Evolutionary conservation across 2,888 invertebrate species (phyloP).

Genomic region (Ganaspis brasiliensis): DNA sequence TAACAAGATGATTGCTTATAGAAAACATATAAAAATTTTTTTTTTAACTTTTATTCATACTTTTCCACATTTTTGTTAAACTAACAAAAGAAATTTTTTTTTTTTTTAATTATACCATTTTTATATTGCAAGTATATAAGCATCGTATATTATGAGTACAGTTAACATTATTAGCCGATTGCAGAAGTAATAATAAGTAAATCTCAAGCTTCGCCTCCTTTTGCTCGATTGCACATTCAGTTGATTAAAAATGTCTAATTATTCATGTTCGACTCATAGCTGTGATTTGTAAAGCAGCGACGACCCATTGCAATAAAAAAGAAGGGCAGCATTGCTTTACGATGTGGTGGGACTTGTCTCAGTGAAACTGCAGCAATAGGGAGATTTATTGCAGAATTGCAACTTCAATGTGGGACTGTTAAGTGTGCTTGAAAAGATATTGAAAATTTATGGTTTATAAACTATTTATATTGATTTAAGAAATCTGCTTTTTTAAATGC

Average conservation of each 20-base stretch:
- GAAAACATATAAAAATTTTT: too few species aligned
- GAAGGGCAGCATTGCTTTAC: background rate
- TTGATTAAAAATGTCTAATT: conserved; percentile 32
- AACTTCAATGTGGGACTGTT: background rate
- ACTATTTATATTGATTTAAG: conserved; percentile 13
- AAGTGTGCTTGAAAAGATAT: background rate
- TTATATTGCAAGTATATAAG: too few species aligned
- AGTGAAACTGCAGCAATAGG: background rate
- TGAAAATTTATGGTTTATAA: conserved; percentile 17
- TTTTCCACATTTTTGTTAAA: too few species aligned
- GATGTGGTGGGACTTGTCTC: background rate
- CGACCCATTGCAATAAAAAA: conserved; percentile 1
- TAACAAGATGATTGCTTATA: too few species aligned
- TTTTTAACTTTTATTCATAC: too few species aligned
- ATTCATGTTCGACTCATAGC: conserved; percentile 28
- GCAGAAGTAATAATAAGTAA: conserved; percentile 25
- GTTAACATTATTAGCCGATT: conserved; percentile 17
- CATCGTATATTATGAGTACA: background rate
- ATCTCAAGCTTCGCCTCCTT: conserved; percentile 23
- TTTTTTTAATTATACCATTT: too few species aligned
- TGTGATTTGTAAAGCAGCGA: conserved; percentile 34
- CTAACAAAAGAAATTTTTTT: too few species aligned
- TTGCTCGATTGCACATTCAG: conserved; percentile 28
- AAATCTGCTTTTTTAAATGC: background rate
- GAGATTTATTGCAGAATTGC: background rate